Conservation (phyloP, 2,888 invertebrate genomes). For the Ophioninae sp. region DNA sequence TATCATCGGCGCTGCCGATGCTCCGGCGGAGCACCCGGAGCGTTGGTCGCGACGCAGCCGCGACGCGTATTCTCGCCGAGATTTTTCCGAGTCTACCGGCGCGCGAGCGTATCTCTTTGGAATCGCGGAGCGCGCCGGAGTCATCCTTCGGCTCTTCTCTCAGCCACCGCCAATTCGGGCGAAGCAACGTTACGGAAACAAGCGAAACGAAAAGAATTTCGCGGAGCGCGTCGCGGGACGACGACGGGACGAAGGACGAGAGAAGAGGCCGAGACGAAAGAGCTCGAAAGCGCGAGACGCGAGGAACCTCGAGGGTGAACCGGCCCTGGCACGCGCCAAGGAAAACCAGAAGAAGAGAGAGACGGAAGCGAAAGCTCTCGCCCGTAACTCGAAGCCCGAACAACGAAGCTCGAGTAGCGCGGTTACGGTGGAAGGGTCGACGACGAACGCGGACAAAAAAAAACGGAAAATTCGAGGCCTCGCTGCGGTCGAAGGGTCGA, state of each 20-base stretch:
- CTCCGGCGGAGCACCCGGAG: not conserved
- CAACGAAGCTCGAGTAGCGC: constrained; percentile 69
- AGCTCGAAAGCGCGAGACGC: constrained; percentile 22
- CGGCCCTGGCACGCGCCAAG: constrained; percentile 53
- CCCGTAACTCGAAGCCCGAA: constrained; percentile 66
- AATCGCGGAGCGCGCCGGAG: not conserved
- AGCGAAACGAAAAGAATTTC: constrained; percentile 44
- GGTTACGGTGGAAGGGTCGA: constrained; percentile 51
- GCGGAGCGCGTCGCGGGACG: not conserved
- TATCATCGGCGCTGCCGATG: constrained; percentile 15
- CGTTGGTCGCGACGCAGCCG: constrained; percentile 54
- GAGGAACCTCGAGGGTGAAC: constrained; percentile 15
- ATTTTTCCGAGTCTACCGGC: constrained; percentile 50
- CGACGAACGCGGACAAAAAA: constrained; percentile 29
- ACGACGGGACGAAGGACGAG: not conserved
- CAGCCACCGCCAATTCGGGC: constrained; percentile 18
- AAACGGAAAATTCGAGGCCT: constrained; percentile 24
- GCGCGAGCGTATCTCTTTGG: constrained; percentile 21
- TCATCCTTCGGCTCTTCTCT: constrained; percentile 32
- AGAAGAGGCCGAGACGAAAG: constrained; percentile 33
- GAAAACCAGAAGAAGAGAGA: constrained; percentile 20
- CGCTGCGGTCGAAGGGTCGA: constrained; percentile 15
- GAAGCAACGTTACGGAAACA: constrained; percentile 28
- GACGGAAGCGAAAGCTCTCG: constrained; percentile 42
- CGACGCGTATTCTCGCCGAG: constrained; percentile 55